phyloP scores from a whole-genome alignment of 2,113 vertebrate genomes.

The Colossoma macropomum region DNA sequence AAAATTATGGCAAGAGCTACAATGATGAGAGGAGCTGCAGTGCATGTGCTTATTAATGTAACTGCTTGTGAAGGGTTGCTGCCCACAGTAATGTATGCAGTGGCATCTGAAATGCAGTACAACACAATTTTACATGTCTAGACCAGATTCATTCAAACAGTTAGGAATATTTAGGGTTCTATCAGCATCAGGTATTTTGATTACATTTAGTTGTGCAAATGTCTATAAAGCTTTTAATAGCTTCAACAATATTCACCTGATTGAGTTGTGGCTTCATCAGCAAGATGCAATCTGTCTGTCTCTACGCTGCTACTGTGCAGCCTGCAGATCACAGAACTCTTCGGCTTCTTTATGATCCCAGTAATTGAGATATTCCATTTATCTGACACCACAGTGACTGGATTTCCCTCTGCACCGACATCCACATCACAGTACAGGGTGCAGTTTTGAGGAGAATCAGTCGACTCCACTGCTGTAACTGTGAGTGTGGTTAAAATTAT shows the following conservation, averaged over 20 bases:
- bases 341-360: constrained; percentile 9
- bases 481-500: not conserved
- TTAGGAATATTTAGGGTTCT: too few species aligned
- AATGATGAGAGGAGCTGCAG: not conserved
- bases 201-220: not conserved
- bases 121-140: not conserved
- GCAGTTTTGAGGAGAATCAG: constrained; percentile 29
- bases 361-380: constrained; percentile 29
- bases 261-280: not conserved
- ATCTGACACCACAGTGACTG: not conserved
- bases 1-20: not conserved
- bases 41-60: not conserved
- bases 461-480: not conserved
- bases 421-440: constrained; percentile 35
- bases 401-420: not conserved
- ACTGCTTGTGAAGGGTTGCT: not conserved
- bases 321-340: constrained; percentile 10
- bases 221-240: not conserved
- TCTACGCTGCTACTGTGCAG: not conserved
- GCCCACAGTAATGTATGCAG: not conserved
- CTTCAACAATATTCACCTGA: not conserved
- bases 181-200: not conserved
- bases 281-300: not conserved
- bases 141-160: too few species aligned
- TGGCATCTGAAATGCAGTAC: constrained; percentile 9